phyloP scores from a whole-genome alignment of 1,140 invertebrate species.

The Philotrypesis tridentata region DNA sequence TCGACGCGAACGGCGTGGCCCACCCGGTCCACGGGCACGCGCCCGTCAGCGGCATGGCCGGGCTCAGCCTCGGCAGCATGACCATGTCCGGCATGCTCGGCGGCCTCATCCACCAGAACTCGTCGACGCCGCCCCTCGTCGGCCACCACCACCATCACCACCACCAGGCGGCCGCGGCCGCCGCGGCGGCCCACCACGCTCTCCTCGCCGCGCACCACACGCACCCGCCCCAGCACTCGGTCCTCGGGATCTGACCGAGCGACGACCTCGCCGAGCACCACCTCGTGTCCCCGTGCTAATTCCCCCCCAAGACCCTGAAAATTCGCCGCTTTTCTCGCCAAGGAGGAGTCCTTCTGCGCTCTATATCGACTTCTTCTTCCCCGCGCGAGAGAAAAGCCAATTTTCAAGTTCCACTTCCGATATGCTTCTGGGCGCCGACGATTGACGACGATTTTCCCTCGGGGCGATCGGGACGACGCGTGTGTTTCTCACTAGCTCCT shows the following conservation, averaged over 20 bases:
- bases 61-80: slow-evolving; percentile 55
- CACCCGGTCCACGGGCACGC: slow-evolving; percentile 46
- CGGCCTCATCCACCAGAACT: slow-evolving; percentile 48
- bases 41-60: slow-evolving; percentile 26
- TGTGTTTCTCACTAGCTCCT: neutral
- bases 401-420: neutral
- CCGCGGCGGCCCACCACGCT: slow-evolving; percentile 33
- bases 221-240: slow-evolving; percentile 54
- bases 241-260: slow-evolving; percentile 58
- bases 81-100: slow-evolving; percentile 59
- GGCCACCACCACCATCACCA: slow-evolving; percentile 51
- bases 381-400: neutral
- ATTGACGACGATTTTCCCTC: neutral
- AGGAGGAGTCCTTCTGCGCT: neutral
- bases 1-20: slow-evolving; percentile 17
- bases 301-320: neutral
- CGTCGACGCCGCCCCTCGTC: slow-evolving; percentile 32
- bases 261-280: neutral
- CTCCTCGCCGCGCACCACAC: slow-evolving; percentile 48
- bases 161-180: slow-evolving; percentile 42
- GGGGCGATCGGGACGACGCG: neutral
- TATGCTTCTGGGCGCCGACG: slow-evolving; percentile 2
- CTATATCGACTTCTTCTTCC: too few species aligned
- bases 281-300: neutral
- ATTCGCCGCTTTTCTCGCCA: too few species aligned